Conservation (phyloP, 2,888 invertebrate species). For the Drosophila algonquin region DNA sequence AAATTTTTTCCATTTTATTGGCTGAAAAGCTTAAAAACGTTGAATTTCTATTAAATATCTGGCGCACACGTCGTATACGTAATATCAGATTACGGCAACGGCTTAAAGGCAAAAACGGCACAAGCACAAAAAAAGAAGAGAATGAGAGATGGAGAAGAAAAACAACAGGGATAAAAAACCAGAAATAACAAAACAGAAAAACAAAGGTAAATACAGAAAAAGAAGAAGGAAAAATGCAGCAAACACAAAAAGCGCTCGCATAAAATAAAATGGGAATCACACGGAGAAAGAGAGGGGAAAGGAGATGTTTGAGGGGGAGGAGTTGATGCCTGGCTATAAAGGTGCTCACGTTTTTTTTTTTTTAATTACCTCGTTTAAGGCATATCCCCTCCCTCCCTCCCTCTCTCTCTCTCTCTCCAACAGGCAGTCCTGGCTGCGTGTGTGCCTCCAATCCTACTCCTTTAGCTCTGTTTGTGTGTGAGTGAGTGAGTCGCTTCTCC, state of each 20-base stretch:
- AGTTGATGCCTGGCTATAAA: conserved; percentile 55
- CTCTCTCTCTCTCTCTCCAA: neutral
- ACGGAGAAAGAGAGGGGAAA: conserved; percentile 36
- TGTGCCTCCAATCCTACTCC: neutral
- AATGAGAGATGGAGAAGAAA: conserved; percentile 3
- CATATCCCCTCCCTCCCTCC: conserved; percentile 39
- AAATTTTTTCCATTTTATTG: conserved; percentile 61
- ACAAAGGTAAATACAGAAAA: conserved; percentile 65
- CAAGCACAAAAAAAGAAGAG: conserved; percentile 31
- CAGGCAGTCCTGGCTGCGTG: conserved; percentile 21
- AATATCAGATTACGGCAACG: conserved; percentile 73
- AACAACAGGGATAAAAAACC: conserved; percentile 27
- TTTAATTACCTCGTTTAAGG: conserved; percentile 78
- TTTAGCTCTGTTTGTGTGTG: conserved; percentile 27
- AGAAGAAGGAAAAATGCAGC: conserved; percentile 53
- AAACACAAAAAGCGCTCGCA: conserved; percentile 68
- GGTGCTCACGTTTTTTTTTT: conserved; percentile 78
- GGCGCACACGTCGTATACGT: conserved; percentile 74
- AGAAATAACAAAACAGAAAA: conserved; percentile 55
- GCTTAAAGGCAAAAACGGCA: conserved; percentile 65
- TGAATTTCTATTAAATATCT: conserved; percentile 75
- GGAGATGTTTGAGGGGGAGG: conserved; percentile 4
- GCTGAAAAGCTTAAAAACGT: conserved; percentile 68
- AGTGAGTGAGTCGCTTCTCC: conserved; percentile 11
- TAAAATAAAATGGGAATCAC: conserved; percentile 77